Evolutionary conservation across 2,797 vertebrate species (phyloP).

Genomic region (Galagoides demidoff): DNA sequence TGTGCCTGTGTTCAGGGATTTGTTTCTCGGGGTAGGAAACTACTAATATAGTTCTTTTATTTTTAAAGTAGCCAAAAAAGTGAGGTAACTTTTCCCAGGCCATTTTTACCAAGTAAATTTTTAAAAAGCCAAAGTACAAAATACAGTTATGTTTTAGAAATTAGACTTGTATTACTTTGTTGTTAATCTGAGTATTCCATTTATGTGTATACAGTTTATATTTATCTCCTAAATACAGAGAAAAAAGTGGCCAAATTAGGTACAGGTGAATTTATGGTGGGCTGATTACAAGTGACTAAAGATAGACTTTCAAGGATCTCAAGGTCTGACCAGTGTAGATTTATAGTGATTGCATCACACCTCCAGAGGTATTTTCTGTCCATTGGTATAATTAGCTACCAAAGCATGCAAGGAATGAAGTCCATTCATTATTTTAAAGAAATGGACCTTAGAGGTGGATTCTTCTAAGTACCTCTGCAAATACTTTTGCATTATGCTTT

Average conservation of each 20-base stretch:
- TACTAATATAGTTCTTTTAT: not conserved
- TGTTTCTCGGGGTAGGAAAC: not conserved
- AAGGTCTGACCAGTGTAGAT: not conserved
- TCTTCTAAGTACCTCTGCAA: slow-evolving; percentile 24
- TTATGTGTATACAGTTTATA: not conserved
- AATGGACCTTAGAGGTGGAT: not conserved
- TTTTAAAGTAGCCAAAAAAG: not conserved
- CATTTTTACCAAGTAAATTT: not conserved
- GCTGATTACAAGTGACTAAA: not conserved
- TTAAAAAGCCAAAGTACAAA: not conserved
- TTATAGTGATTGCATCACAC: not conserved
- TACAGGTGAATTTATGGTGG: not conserved
- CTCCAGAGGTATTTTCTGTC: not conserved
- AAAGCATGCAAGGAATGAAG: not conserved
- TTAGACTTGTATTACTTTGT: slow-evolving; percentile 46
- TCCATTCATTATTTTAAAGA: slow-evolving; percentile 29
- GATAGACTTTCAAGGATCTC: not conserved
- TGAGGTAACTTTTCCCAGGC: not conserved
- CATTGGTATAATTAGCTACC: not conserved
- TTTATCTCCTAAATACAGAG: slow-evolving; percentile 2
- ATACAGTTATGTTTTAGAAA: not conserved
- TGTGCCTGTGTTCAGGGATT: not conserved
- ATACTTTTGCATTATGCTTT: not conserved
- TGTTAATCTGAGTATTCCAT: not conserved
- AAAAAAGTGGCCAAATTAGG: not conserved